Evolutionary conservation across 2,113 vertebrate species (phyloP), one percentile per base, ranked within the genome.

Genomic region (Carassius auratus): DNA sequence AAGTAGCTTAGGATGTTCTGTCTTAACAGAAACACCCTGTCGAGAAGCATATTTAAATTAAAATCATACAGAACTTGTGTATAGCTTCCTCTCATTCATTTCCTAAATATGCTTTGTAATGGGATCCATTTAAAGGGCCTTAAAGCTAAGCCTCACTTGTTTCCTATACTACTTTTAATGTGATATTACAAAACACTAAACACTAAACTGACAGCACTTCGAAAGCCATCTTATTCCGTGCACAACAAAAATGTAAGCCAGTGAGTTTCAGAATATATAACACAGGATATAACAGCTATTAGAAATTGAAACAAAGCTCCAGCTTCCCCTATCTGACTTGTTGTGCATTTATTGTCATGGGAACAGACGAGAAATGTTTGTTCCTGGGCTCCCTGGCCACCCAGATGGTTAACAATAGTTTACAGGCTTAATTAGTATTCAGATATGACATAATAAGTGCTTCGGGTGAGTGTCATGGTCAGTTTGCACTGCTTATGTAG

Each of bases 301-400:
- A 19, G 10, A 8, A 21, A 8, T n/a, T 23, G 7, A 8, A 17
- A 64, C 38, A 48, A 48, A 17, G 12, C 42, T 21, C 50, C 30
- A 77, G 26, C 64, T 14, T 33, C 64, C 64, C 14, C 14, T 1
- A 5, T 30, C 5, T 66, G 62, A 52, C 45, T n/a, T 23, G 12
- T 59, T 66, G 36, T 81, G 78, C 61, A 66, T 66, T 64, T 66
- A 50, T 81, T 66, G 61, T 50, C 78, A 81, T 50, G 78, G 78
- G 61, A 66, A 48, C 33, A 66, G 21, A 42, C 23, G 76, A 62
- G 76, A 61, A 45, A 50, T 81, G 78, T 81, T 81, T 81, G 61
- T 66, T 66, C n/a, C 23, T 30, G 78, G 14, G 61, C 61, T 66
- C 78, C 78, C 66, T 81, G 78, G 78, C 13, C 78, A 66, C 61